Evolutionary conservation across 2,113 vertebrate genomes (phyloP).

Genomic region (Chaetodon auriga): DNA sequence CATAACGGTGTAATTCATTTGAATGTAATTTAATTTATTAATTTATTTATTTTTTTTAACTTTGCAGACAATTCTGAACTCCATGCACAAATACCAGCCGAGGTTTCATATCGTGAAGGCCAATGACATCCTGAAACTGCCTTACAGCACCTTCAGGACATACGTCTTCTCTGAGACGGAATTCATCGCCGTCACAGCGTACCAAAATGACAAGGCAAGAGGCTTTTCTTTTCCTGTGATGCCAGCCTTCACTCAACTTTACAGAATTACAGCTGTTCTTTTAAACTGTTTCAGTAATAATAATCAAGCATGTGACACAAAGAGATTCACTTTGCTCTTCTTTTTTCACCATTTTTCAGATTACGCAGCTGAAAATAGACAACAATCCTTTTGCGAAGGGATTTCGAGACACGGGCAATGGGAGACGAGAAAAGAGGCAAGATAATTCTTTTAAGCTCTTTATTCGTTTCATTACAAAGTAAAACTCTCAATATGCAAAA

Average conservation of each 20-base stretch:
- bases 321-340: background rate
- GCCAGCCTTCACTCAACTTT: background rate
- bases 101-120: slow-evolving; percentile 94
- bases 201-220: slow-evolving; percentile 96
- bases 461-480: background rate
- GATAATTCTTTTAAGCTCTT: slow-evolving; percentile 16
- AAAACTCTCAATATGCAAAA: background rate
- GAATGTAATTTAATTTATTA: background rate
- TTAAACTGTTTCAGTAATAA: background rate
- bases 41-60: background rate
- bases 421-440: slow-evolving; percentile 94
- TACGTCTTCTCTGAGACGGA: slow-evolving; percentile 94
- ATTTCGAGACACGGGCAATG: slow-evolving; percentile 95
- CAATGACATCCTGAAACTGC: slow-evolving; percentile 93
- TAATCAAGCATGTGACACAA: background rate
- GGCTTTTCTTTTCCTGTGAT: background rate
- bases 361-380: slow-evolving; percentile 98
- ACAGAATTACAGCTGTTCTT: no score
- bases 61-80: slow-evolving; percentile 94
- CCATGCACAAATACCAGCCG: slow-evolving; percentile 99
- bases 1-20: no score
- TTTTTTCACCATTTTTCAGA: slow-evolving; percentile 78
- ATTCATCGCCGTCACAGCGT: slow-evolving; percentile 97
- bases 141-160: slow-evolving; percentile 94
- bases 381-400: slow-evolving; percentile 98